Evolutionary conservation across 2,888 invertebrate genomes (phyloP).

Genomic region (Octonoba sinensis): DNA sequence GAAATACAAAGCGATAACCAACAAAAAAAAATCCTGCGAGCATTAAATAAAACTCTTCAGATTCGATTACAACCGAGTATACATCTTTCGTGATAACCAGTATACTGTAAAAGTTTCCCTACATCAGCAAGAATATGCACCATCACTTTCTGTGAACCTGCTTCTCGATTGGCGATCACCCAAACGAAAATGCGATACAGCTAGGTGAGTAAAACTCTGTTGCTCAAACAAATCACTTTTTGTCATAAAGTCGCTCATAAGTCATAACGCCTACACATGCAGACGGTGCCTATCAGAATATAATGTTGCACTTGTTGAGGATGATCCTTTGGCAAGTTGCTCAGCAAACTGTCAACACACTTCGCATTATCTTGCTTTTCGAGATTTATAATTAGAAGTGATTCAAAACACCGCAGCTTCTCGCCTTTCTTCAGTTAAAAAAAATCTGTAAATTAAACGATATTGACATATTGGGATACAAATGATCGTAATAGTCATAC

Average conservation of each 20-base stretch:
- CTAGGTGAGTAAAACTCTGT: constrained; percentile 3
- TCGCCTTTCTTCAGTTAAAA: no score
- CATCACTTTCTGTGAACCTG: not conserved
- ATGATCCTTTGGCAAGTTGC: constrained; percentile 18
- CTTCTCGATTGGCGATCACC: constrained; percentile 13
- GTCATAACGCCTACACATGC: constrained; percentile 19
- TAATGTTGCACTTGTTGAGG: constrained; percentile 21
- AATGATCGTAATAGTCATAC: no score
- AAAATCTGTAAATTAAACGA: no score
- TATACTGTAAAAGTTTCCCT: no score
- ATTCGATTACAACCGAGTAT: no score
- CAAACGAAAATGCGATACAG: constrained; percentile 18
- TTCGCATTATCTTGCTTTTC: constrained; percentile 1
- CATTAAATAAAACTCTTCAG: no score
- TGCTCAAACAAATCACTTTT: constrained; percentile 25
- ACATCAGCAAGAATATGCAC: no score
- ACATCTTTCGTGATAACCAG: no score
- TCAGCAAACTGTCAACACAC: constrained; percentile 24
- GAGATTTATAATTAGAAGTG: constrained; percentile 7
- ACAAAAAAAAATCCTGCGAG: no score
- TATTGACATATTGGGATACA: no score
- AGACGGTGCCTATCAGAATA: constrained; percentile 1
- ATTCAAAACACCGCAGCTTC: no score
- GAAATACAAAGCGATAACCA: no score
- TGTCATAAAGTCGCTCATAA: constrained; percentile 12